Evolutionary conservation across 1,140 invertebrate species (phyloP).

Genomic region (Leptonema lineaticorne): DNA sequence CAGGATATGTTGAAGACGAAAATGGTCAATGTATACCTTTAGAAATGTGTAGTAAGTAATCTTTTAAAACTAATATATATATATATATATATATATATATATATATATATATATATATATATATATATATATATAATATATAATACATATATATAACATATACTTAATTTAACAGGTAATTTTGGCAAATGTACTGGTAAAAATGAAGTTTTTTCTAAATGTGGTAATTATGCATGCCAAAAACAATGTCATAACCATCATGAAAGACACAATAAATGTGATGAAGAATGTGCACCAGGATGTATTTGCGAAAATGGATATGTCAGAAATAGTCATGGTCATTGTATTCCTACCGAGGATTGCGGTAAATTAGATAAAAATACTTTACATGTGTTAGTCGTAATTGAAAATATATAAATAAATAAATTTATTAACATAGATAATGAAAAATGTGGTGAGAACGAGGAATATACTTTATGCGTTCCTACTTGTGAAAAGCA

Average conservation of each 20-base stretch:
- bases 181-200: not conserved
- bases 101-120: not conserved
- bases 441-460: slow-evolving; percentile 14
- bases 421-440: not conserved
- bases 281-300: not conserved
- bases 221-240: slow-evolving; percentile 26
- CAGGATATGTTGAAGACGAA: slow-evolving; percentile 17
- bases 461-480: slow-evolving; percentile 28
- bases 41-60: slow-evolving; percentile 17
- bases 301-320: slow-evolving; percentile 31
- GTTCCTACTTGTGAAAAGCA: too few species aligned
- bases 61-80: not conserved
- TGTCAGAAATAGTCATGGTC: slow-evolving; percentile 11
- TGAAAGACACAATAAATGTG: not conserved
- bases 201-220: not conserved
- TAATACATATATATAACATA: not conserved
- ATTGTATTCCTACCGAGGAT: slow-evolving; percentile 12
- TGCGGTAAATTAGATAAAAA: not conserved
- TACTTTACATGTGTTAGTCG: too few species aligned
- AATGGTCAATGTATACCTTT: slow-evolving; percentile 6
- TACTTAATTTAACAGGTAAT: not conserved
- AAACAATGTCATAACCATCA: slow-evolving; percentile 11
- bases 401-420: not conserved
- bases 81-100: not conserved
- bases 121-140: not conserved